A percentile compares a stretch with the other conserved stretches of the same genome.
Conservation (phyloP, 2,797 vertebrate species). For the Gymnoscopelus microlampas region DNA sequence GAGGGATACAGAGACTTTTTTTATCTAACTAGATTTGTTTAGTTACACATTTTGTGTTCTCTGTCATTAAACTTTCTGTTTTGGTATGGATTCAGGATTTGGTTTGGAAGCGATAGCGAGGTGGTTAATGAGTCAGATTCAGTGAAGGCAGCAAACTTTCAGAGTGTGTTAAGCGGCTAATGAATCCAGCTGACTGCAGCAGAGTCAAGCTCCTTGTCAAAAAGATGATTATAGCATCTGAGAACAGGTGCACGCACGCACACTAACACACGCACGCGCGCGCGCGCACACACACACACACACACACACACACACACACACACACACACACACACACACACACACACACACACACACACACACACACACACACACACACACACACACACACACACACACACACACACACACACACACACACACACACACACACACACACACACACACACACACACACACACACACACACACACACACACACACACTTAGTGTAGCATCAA, state of each 20-base stretch:
- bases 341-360: no score
- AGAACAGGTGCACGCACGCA: conserved; percentile 47
- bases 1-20: no score
- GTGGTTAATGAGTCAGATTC: background rate
- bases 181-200: background rate
- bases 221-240: conserved; percentile 32
- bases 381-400: conserved; percentile 3
- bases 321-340: background rate
- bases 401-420: background rate
- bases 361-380: conserved; percentile 6
- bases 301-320: conserved; percentile 1
- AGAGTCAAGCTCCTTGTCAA: conserved; percentile 32
- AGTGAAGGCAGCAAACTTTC: background rate
- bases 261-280: conserved; percentile 17
- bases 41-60: no score
- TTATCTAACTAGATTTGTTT: no score
- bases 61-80: background rate
- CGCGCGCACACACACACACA: conserved; percentile 9
- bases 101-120: background rate
- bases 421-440: no score
- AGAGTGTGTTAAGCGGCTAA: background rate
- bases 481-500: conserved; percentile 44
- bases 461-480: background rate
- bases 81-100: background rate
- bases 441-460: no score